Evolutionary conservation across 2,888 invertebrate genomes (phyloP).

Genomic region (Ochropleura leucogaster): DNA sequence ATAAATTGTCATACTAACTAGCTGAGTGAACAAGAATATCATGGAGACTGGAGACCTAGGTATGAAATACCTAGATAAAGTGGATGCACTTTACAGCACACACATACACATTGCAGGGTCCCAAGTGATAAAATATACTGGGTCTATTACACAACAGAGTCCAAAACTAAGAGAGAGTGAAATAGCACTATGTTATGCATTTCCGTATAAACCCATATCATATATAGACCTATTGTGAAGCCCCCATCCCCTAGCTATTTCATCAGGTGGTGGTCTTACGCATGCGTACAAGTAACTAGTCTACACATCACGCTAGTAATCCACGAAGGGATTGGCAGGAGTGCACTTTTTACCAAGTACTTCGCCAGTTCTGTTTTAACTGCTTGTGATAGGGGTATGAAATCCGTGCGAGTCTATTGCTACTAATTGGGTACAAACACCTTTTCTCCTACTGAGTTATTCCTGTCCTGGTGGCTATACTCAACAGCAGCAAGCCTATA

Average conservation of each 20-base stretch:
- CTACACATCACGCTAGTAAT: background rate
- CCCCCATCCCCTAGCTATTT: background rate
- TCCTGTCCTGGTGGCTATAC: too few species aligned
- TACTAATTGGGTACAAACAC: background rate
- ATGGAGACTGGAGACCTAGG: background rate
- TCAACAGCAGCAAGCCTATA: background rate
- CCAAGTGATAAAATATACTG: background rate
- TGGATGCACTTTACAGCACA: background rate
- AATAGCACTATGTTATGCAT: constrained; percentile 6
- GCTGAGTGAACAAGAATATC: background rate
- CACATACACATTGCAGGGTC: background rate
- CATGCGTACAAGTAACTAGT: background rate
- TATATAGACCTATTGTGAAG: background rate
- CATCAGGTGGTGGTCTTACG: background rate
- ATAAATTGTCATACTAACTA: too few species aligned
- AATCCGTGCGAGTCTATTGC: background rate
- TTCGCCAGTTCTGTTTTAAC: background rate
- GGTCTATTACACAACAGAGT: background rate
- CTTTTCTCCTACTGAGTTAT: background rate
- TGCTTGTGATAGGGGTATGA: too few species aligned
- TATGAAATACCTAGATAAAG: background rate
- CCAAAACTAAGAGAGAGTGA: background rate
- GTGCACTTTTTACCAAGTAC: background rate
- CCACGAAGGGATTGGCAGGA: background rate
- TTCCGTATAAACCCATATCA: background rate